Evolutionary conservation across 2,797 vertebrate species (phyloP), one percentile per base, ranked within the genome.

Genomic region (Mormyrus proboscirostris): DNA sequence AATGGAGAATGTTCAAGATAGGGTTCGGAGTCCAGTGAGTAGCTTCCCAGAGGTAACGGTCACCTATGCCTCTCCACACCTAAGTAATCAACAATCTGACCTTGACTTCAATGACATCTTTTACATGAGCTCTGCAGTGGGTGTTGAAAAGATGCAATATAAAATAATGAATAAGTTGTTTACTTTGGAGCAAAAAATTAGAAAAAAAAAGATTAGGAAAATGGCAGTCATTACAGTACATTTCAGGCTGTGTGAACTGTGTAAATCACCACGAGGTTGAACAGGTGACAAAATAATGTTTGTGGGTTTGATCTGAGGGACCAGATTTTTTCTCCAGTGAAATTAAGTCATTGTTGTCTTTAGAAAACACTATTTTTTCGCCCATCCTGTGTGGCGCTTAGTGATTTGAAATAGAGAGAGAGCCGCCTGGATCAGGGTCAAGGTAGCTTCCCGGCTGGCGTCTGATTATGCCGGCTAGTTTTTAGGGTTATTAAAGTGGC

Each of bases 371-470:
- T 10, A 33, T 88, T 76, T n/a, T 8, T 6, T 3, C 49, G 55
- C 49, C 55, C 76, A 82, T 82, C 41, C 76, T 82, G 41, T 10
- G 38, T 88, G 57, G 59, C 93, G 94, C 93, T 95, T 93, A 91
- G 91, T 90, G 69, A 84, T 90, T 14, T 93, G 91, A 90, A 93
- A 92, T 90, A 92, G 92, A 92, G 88, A 90, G 96, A 94, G 93
- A 92, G 93, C 93, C 96, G 95, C 91, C 90, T 96, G 96, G 96
- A 95, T 92, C 90, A 93, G 94, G 94, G 95, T 96, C 95, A 96
- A 73, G 88, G 47, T 50, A 83, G 73, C 76, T 82, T 53, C 55
- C 73, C n/a, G 49, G 51, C 51, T 82, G 51, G 33, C 73, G 22
- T 82, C 53, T 55, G 33, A 57, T 88, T 88, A 88, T 88, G 51